Conservation (phyloP, 2,888 invertebrate species). For the Cepaea hortensis region DNA sequence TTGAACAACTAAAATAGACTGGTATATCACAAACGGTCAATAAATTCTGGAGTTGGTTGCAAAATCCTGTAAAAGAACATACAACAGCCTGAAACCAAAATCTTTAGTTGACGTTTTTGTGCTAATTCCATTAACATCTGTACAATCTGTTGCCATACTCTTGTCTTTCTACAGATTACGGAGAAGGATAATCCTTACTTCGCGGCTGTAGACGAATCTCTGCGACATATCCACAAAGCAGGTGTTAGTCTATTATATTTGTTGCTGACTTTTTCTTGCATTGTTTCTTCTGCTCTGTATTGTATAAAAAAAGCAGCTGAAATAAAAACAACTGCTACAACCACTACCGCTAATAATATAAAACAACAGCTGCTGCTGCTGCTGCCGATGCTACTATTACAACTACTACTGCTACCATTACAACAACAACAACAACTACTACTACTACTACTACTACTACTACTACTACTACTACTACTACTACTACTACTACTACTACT, state of each 20-base stretch:
- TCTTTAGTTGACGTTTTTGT: too few relatives aligned
- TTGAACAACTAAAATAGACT: too few relatives aligned
- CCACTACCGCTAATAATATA: background rate
- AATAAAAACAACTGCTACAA: too few relatives aligned
- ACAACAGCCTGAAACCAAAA: too few relatives aligned
- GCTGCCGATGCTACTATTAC: conserved; percentile 2
- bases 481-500: background rate
- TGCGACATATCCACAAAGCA: conserved; percentile 61
- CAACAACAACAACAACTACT: conserved; percentile 25
- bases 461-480: background rate
- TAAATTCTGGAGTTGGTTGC: too few relatives aligned
- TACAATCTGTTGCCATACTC: background rate
- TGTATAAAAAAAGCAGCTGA: too few relatives aligned
- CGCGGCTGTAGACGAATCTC: conserved; percentile 59
- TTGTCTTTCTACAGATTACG: conserved; percentile 53
- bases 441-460: conserved; percentile 21
- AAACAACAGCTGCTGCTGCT: background rate
- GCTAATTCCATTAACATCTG: too few relatives aligned
- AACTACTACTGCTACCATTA: conserved; percentile 29
- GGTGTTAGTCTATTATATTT: conserved; percentile 41
- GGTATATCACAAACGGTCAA: too few relatives aligned
- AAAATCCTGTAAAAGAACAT: too few relatives aligned
- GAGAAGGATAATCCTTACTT: conserved; percentile 64
- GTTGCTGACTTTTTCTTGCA: background rate
- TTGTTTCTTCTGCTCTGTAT: background rate